Percentiles rank a stretch among this genome's conserved stretches.
Evolutionary conservation across 1,140 invertebrate genomes (phyloP).

Genomic region (Nebria ingens): DNA sequence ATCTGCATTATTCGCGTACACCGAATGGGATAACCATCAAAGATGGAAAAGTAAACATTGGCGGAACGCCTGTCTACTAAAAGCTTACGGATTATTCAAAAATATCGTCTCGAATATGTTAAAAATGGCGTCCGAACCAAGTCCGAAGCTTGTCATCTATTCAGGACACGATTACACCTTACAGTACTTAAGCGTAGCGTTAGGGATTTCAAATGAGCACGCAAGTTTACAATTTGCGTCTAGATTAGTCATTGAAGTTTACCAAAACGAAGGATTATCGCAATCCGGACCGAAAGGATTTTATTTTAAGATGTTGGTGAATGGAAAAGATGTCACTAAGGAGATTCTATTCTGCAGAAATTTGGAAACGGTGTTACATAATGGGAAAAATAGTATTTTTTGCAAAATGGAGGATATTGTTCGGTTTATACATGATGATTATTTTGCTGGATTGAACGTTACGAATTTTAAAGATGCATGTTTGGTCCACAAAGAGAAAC

Average conservation of each 20-base stretch:
- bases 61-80: slow-evolving; percentile 54
- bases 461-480: slow-evolving; percentile 81
- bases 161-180: slow-evolving; percentile 87
- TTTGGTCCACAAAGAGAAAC: slow-evolving; percentile 1
- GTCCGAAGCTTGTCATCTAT: slow-evolving; percentile 73
- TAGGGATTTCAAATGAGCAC: slow-evolving; percentile 55
- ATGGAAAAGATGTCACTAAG: slow-evolving; percentile 78
- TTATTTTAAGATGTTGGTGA: slow-evolving; percentile 73
- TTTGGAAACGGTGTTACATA: slow-evolving; percentile 33
- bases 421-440: slow-evolving; percentile 73
- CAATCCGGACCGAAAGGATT: slow-evolving; percentile 47
- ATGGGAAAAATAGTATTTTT: slow-evolving; percentile 45
- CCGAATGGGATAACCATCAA: slow-evolving; percentile 61
- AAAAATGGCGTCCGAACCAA: slow-evolving; percentile 59
- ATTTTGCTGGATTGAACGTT: slow-evolving; percentile 66
- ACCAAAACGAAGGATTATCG: slow-evolving; percentile 38
- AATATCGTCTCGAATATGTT: slow-evolving; percentile 71
- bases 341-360: slow-evolving; percentile 68
- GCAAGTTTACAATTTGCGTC: slow-evolving; percentile 67
- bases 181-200: slow-evolving; percentile 65
- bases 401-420: slow-evolving; percentile 79
- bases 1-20: slow-evolving; percentile 58
- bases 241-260: slow-evolving; percentile 74
- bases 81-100: slow-evolving; percentile 64
- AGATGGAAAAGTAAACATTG: slow-evolving; percentile 53